phyloP scores from a whole-genome alignment of 1,140 invertebrate genomes.

The Anoplolepis gracilipes region DNA sequence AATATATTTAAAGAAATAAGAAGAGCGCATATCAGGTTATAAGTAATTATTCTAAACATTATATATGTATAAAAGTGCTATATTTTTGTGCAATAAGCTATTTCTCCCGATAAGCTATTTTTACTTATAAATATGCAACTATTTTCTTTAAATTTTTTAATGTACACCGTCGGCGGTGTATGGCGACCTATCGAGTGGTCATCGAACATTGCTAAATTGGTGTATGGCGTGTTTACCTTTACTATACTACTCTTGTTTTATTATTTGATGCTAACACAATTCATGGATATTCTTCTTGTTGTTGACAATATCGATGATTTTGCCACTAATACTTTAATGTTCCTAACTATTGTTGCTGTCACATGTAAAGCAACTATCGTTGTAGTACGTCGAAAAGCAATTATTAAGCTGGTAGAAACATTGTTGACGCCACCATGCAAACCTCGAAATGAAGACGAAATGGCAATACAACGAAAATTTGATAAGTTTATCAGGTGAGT shows the following conservation, averaged over 20 bases:
- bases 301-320: conserved; percentile 5
- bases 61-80: neutral
- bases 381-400: neutral
- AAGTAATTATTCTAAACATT: neutral
- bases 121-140: neutral
- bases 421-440: neutral
- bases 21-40: neutral
- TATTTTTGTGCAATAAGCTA: neutral
- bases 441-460: neutral
- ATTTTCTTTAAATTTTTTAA: conserved; percentile 34
- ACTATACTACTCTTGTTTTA: neutral
- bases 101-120: neutral
- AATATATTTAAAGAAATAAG: neutral
- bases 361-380: conserved; percentile 13
- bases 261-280: neutral
- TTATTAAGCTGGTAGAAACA: conserved; percentile 4
- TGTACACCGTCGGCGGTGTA: conserved; percentile 3
- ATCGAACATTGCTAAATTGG: neutral
- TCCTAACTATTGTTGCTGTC: neutral
- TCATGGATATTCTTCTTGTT: neutral
- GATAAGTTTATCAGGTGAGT: conserved; percentile 13
- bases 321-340: neutral
- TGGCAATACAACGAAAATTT: conserved; percentile 13
- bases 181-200: conserved; percentile 50
- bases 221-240: conserved; percentile 8